Evolutionary conservation across 2,113 vertebrate species (phyloP), one percentile per base, ranked within the genome.

Genomic region (Helogale parvula): DNA sequence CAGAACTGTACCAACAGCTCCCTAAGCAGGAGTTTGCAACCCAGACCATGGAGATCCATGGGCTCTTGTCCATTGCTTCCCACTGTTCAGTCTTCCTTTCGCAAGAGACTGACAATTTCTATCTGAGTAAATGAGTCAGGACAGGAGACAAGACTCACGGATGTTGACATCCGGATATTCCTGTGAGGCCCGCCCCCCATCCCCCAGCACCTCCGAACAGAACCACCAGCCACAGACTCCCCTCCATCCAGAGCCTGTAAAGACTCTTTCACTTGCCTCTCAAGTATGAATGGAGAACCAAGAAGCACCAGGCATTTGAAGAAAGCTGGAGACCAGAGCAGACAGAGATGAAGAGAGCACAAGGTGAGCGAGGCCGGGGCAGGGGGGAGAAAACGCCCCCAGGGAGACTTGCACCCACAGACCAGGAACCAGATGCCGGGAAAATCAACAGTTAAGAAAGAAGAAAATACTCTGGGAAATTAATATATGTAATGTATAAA

Each of bases 141-240:
- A 31, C 3, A 23, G 13, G 7, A 5, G 38, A 47, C 52, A 80
- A 54, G 77, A 54, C 12, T 38, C 33, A 23, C 1, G 9, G 8
- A 45, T 2, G 11, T 5, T 71, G 47, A 5, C 5, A 27, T 76
- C 2, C n/a, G 47, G 4, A n/a, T 27, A 13, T 12, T 23, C 5
- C 47, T 21, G 35, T 15, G 13, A n/a, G 47, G 33, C 0, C 2
- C 11, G 15, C 0, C 0, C 8, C 13, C 3, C 1, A 2, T 15
- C 1, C 21, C 21, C 69, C 10, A 15, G 14, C 25, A 19, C 38
- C 35, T 21, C 63, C 5, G 7, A 41, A 41, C 2, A 52, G 60
- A 31, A 35, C 47, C 69, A 25, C 33, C 13, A 71, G 17, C 3
- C 38, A 19, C 31, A 45, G 33, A 2, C 1, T 21, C 7, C 41